phyloP scores from a whole-genome alignment of 2,797 vertebrate genomes.

The Antennarius maculatus region DNA sequence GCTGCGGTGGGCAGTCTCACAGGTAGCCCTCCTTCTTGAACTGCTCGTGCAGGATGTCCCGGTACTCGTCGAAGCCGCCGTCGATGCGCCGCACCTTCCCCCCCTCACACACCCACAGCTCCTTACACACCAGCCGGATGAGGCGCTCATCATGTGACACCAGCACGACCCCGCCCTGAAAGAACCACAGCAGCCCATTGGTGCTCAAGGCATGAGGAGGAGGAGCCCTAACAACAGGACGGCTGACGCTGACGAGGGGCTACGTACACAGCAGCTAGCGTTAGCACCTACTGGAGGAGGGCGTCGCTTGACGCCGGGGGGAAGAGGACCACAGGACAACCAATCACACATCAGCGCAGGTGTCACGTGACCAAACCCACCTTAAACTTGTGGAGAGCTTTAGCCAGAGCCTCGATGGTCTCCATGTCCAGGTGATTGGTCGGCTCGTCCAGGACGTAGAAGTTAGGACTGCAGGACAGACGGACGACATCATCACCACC shows the following conservation, averaged over 20 bases:
- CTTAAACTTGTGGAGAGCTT: constrained; percentile 90
- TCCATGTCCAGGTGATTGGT: constrained; percentile 99
- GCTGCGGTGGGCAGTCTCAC: constrained; percentile 73
- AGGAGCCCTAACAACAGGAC: too few species aligned
- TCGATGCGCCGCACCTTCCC: constrained; percentile 87
- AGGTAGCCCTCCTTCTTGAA: constrained; percentile 95
- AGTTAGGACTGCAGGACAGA: constrained; percentile 89
- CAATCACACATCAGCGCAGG: too few species aligned
- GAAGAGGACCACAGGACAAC: too few species aligned
- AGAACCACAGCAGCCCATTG: too few species aligned
- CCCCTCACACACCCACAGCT: constrained; percentile 94
- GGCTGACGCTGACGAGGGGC: too few species aligned
- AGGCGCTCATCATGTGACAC: constrained; percentile 96
- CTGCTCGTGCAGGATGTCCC: constrained; percentile 94
- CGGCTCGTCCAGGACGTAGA: constrained; percentile 96
- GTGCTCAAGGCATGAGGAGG: too few species aligned
- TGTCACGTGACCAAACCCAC: constrained; percentile 64
- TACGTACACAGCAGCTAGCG: too few species aligned
- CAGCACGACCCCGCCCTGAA: constrained; percentile 91
- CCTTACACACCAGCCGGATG: constrained; percentile 92
- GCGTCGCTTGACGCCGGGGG: too few species aligned
- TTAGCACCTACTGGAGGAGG: too few species aligned
- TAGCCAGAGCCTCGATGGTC: constrained; percentile 93
- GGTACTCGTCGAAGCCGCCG: constrained; percentile 96
- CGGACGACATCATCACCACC: background rate